Percentiles rank a stretch among this genome's conserved stretches.
Conservation (phyloP, 2,888 invertebrate genomes). For the Platerodrilus igneus region DNA sequence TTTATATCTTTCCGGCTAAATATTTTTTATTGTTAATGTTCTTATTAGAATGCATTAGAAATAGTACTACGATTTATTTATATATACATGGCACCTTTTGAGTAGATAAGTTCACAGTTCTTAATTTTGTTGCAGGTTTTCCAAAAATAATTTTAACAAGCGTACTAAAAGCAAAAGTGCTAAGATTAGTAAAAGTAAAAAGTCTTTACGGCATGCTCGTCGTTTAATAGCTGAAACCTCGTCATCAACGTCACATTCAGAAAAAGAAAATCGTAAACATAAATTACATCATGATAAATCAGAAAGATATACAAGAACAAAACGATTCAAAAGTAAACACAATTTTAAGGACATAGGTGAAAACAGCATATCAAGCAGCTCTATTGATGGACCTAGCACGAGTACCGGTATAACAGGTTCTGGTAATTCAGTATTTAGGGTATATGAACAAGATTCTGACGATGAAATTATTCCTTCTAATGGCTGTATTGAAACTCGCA, state of each 20-base stretch:
- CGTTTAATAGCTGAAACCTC: not conserved
- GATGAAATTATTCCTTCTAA: conserved; percentile 49
- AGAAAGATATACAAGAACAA: conserved; percentile 23
- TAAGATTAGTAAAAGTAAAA: too few species aligned
- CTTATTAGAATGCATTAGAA: too few species aligned
- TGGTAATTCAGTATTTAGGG: conserved; percentile 41
- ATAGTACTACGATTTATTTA: too few species aligned
- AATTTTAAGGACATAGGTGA: conserved; percentile 36
- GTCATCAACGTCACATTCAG: conserved; percentile 7
- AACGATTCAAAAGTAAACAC: conserved; percentile 38
- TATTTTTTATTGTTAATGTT: too few species aligned
- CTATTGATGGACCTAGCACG: conserved; percentile 60
- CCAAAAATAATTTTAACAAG: too few species aligned
- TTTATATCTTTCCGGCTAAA: too few species aligned
- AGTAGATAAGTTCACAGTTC: too few species aligned
- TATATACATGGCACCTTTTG: too few species aligned
- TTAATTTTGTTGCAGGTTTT: not conserved
- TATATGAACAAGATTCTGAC: conserved; percentile 57
- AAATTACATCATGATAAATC: conserved; percentile 23
- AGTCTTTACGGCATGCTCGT: not conserved
- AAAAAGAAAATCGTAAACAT: conserved; percentile 26
- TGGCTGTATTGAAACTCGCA: conserved; percentile 28
- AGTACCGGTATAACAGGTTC: conserved; percentile 55
- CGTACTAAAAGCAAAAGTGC: too few species aligned
- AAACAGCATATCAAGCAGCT: conserved; percentile 42